Conservation (phyloP, 2,797 vertebrate genomes). For the Anolis apletophallus region DNA sequence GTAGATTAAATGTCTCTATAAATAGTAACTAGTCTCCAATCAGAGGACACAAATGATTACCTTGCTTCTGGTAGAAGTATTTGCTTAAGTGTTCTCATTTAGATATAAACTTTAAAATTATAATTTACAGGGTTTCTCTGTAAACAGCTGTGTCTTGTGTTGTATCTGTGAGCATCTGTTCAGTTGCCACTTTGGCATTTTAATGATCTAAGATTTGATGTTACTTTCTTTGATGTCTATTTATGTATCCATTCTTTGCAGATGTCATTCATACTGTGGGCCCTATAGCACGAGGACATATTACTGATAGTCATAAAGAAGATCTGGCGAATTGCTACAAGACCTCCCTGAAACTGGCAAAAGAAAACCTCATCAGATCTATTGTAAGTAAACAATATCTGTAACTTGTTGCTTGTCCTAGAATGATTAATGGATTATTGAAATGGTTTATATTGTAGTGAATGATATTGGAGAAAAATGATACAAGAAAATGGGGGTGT, state of each 20-base stretch:
- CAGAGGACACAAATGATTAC: background rate
- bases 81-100: constrained; percentile 12
- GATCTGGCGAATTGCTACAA: constrained; percentile 95
- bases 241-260: constrained; percentile 64
- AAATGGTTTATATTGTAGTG: background rate
- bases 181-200: background rate
- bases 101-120: constrained; percentile 10
- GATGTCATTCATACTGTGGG: constrained; percentile 99
- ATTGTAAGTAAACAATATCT: constrained; percentile 86
- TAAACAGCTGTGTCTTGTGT: constrained; percentile 7
- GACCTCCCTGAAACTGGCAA: constrained; percentile 90
- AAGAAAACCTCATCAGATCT: constrained; percentile 89
- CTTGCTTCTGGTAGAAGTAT: constrained; percentile 6
- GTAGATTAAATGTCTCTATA: background rate
- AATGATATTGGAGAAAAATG: background rate
- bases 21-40: background rate
- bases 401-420: background rate
- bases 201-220: background rate
- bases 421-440: background rate
- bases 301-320: constrained; percentile 86
- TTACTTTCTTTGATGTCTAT: background rate
- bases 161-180: background rate
- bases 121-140: constrained; percentile 27
- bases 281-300: constrained; percentile 92
- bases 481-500: background rate